Evolutionary conservation across 2,888 invertebrate species (phyloP).

Genomic region (Halictus ligatus): DNA sequence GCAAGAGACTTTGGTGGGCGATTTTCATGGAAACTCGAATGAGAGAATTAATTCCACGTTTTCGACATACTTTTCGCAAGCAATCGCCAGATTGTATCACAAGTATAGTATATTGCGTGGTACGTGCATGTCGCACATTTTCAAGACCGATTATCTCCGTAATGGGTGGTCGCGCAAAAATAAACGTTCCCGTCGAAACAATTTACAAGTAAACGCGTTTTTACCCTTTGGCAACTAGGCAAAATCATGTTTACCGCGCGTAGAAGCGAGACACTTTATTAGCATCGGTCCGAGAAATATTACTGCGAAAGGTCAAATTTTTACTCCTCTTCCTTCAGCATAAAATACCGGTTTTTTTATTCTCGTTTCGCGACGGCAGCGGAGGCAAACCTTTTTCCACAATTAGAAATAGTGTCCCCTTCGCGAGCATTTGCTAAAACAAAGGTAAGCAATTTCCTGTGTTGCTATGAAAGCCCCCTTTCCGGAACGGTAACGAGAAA

Average conservation of each 20-base stretch:
- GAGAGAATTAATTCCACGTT: background rate
- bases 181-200: background rate
- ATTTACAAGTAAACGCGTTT: background rate
- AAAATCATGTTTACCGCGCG: background rate
- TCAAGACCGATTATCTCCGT: background rate
- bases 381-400: constrained; percentile 8
- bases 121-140: background rate
- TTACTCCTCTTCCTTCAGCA: background rate
- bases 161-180: background rate
- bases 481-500: constrained; percentile 17
- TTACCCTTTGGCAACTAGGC: background rate
- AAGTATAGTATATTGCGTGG: background rate
- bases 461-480: background rate
- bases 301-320: background rate
- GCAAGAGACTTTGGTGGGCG: background rate
- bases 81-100: background rate
- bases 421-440: constrained; percentile 14
- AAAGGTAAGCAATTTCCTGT: background rate
- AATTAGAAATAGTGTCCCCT: constrained; percentile 21
- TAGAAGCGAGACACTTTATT: background rate
- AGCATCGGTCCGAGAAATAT: constrained; percentile 8
- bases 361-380: background rate
- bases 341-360: background rate
- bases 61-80: background rate
- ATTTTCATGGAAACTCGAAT: background rate